Base-by-base conservation (phyloP, 2,888 invertebrate genomes). In the Drosophila neonasuta region DNA sequence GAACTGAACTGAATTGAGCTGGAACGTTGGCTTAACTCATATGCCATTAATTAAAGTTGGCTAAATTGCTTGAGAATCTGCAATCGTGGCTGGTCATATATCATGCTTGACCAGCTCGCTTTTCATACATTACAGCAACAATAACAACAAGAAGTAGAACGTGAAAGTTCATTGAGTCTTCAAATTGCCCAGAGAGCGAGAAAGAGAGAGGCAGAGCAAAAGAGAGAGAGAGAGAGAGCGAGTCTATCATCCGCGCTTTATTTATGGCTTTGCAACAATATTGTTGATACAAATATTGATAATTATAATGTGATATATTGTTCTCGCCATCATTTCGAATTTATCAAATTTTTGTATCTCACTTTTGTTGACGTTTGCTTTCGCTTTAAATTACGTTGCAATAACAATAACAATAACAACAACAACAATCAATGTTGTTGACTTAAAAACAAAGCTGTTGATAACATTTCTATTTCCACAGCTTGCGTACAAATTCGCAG, bases 11-110 rank as follows among this genome's bases (percentile, higher is more conserved):
- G 17, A 20, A 20, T 4, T 20, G 3, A 20, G 17, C 49, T 20
- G 20, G 20, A 20, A 4, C 20, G 29, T 52, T 59, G 52, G 36
- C 51, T 20, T 51, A 56, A 59, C 55, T 58, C 60, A 39, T 50
- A 39, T 64, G 79, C 68, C 72, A 81, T 85, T 75, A 85, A 85
- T 79, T 75, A 79, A 62, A 65, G 67, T 62, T 72, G 61, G 52
- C 72, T 59, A 63, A 84, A 84, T 49, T 61, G 68, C 45, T 52
- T 10, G 65, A 63, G 55, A 67, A 76, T 79, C 76, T 49, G 32
- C 48, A 48, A 54, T 56, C 75, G 20, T 10, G 13, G 63, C 57
- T 5, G 20, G 20, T 6, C 52, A 58, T 69, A 58, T 70, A 58
- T 69, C 63, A 69, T 20, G 17, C 49, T 17, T 7, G 39, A 10